These are phyloP conservation scores for Agrotis ipsilon DNA, from an alignment of 2,888 invertebrate species.

Conservation along the genomic window DNA sequence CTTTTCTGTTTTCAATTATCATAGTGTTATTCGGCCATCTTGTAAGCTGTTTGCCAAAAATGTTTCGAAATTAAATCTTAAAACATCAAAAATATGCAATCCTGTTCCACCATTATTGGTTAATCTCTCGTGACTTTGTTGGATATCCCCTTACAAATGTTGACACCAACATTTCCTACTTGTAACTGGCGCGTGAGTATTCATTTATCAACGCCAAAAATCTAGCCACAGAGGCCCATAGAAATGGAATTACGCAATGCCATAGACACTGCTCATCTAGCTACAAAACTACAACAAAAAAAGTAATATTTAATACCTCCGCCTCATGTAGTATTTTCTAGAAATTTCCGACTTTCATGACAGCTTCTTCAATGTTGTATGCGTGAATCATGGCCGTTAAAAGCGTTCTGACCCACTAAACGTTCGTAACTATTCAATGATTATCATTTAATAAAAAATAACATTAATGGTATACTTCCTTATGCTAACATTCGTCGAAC, in stretches of 20 bases:
- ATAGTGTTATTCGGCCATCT: slow-evolving; percentile 12
- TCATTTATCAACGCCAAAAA: slow-evolving; percentile 29
- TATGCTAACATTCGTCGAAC: slow-evolving; percentile 67
- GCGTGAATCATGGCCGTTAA: slow-evolving; percentile 40
- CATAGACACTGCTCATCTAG: slow-evolving; percentile 37
- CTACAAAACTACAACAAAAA: slow-evolving; percentile 48
- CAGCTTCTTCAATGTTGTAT: slow-evolving; percentile 19
- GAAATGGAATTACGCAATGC: slow-evolving; percentile 41
- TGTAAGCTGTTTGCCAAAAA: slow-evolving; percentile 1
- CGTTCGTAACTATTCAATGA: slow-evolving; percentile 59
- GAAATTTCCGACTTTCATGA: slow-evolving; percentile 15
- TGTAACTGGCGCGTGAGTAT: slow-evolving; percentile 34
- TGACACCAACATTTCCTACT: slow-evolving; percentile 14
- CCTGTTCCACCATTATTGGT: slow-evolving; percentile 1
- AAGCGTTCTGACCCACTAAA: slow-evolving; percentile 52
- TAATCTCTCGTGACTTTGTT: neutral
- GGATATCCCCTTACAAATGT: slow-evolving; percentile 14
- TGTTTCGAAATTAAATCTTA: slow-evolving; percentile 1
- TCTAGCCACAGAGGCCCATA: slow-evolving; percentile 17
- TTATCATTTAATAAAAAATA: slow-evolving; percentile 71
- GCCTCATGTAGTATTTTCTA: slow-evolving; percentile 27
- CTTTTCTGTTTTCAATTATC: slow-evolving; percentile 34
- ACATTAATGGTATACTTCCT: slow-evolving; percentile 84
- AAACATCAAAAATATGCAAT: too few relatives aligned
- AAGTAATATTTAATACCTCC: slow-evolving; percentile 28